Evolutionary conservation across 1,140 invertebrate genomes (phyloP).

Genomic region (Cydia pomonella): DNA sequence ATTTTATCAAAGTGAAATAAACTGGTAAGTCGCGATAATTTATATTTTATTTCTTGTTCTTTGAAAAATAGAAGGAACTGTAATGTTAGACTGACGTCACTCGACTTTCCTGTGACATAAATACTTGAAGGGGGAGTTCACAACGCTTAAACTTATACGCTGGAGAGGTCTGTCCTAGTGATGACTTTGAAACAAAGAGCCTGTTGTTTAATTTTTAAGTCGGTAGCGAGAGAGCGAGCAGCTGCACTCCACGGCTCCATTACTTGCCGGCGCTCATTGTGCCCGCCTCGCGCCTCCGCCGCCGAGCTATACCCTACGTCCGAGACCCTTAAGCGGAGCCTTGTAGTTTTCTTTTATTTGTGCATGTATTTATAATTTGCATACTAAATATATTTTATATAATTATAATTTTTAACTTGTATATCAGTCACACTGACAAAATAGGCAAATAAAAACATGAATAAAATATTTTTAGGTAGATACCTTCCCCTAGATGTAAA

Average conservation of each 20-base stretch:
- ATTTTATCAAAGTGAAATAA: too few species aligned
- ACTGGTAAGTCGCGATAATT: too few species aligned
- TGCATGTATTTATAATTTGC: too few species aligned
- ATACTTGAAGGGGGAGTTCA: conserved; percentile 49
- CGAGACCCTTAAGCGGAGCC: background rate
- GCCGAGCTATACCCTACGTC: conserved; percentile 1
- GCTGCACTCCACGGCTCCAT: conserved; percentile 29
- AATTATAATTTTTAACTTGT: too few species aligned
- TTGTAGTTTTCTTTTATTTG: background rate
- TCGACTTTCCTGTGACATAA: conserved; percentile 20
- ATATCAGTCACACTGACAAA: too few species aligned
- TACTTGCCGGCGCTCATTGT: background rate
- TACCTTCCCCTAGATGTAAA: too few species aligned
- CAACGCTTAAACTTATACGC: conserved; percentile 58
- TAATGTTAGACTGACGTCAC: conserved; percentile 26
- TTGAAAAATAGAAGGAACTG: background rate
- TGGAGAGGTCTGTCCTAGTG: conserved; percentile 43
- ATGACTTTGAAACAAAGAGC: conserved; percentile 54
- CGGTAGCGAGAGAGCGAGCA: conserved; percentile 4
- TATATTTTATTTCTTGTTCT: background rate
- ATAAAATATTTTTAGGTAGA: too few species aligned
- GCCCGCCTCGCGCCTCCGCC: background rate
- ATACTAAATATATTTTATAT: too few species aligned
- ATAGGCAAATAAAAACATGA: too few species aligned
- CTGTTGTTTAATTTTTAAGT: conserved; percentile 33